These are phyloP conservation scores for Ochlodes sylvanus DNA, from an alignment of 2,888 invertebrate genomes.

Conservation along the genomic window DNA sequence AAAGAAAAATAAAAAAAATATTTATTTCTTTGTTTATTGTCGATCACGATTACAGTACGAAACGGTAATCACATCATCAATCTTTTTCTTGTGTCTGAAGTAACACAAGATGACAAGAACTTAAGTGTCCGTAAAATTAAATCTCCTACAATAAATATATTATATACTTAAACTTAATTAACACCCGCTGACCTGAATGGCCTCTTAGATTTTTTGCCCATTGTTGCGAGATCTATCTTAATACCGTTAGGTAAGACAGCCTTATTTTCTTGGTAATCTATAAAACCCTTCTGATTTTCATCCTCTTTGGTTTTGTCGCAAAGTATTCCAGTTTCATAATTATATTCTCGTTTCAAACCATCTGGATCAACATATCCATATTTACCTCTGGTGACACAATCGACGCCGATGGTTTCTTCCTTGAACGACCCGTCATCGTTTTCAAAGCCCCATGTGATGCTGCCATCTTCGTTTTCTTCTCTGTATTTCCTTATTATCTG, in stretches of 20 bases:
- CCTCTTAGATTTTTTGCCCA: slow-evolving; percentile 90
- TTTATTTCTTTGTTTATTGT: slow-evolving; percentile 48
- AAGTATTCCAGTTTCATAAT: slow-evolving; percentile 92
- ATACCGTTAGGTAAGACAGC: slow-evolving; percentile 90
- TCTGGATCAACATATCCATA: slow-evolving; percentile 95
- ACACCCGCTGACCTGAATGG: slow-evolving; percentile 84
- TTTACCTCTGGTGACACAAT: slow-evolving; percentile 91
- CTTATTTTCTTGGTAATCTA: slow-evolving; percentile 90
- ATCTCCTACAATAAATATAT: slow-evolving; percentile 79
- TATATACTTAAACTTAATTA: slow-evolving; percentile 67
- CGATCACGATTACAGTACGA: slow-evolving; percentile 48
- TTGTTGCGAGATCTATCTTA: slow-evolving; percentile 87
- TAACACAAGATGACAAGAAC: slow-evolving; percentile 68
- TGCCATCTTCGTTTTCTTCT: slow-evolving; percentile 92
- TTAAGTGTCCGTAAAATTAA: slow-evolving; percentile 65
- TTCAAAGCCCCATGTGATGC: slow-evolving; percentile 95
- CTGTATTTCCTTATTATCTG: slow-evolving; percentile 89
- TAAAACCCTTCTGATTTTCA: slow-evolving; percentile 86
- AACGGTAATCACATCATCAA: slow-evolving; percentile 49
- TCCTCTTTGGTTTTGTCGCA: slow-evolving; percentile 86
- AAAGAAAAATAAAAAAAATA: slow-evolving; percentile 9
- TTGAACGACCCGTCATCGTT: slow-evolving; percentile 95
- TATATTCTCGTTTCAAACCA: slow-evolving; percentile 91
- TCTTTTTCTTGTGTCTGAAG: slow-evolving; percentile 46
- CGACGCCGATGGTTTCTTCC: slow-evolving; percentile 92